Evolutionary conservation across 2,797 vertebrate genomes (phyloP).

Genomic region (Helarctos malayanus): DNA sequence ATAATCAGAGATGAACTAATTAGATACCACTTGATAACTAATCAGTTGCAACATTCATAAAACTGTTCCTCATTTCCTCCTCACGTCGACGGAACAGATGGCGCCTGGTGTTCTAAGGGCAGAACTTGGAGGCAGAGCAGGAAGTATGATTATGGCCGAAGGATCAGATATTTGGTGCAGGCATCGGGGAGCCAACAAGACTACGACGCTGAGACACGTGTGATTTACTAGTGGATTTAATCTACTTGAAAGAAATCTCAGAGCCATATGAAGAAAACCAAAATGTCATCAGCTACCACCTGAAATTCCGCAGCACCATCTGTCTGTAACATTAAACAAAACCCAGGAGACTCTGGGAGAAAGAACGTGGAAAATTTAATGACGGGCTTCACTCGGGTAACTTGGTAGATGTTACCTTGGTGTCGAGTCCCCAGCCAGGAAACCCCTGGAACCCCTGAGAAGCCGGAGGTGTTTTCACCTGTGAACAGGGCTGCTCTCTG

Average conservation of each 20-base stretch:
- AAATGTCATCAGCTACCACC: constrained; percentile 83
- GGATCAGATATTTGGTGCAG: constrained; percentile 71
- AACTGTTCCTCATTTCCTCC: constrained; percentile 63
- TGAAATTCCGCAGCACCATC: constrained; percentile 87
- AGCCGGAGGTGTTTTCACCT: background rate
- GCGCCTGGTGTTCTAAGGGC: constrained; percentile 56
- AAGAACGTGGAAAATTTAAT: constrained; percentile 82
- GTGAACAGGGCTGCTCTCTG: fast-evolving
- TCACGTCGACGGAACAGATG: constrained; percentile 79
- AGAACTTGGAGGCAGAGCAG: constrained; percentile 53
- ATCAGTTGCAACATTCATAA: constrained; percentile 68
- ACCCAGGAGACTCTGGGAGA: constrained; percentile 74
- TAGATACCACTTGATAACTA: constrained; percentile 75
- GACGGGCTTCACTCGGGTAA: constrained; percentile 84
- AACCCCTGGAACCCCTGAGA: background rate
- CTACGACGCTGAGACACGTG: constrained; percentile 55
- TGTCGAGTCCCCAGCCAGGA: constrained; percentile 66
- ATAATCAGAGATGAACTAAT: constrained; percentile 72
- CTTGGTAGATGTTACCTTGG: constrained; percentile 79
- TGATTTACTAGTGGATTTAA: constrained; percentile 86
- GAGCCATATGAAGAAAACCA: constrained; percentile 75
- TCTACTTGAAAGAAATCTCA: constrained; percentile 84
- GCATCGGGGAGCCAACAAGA: constrained; percentile 68
- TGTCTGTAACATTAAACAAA: constrained; percentile 86
- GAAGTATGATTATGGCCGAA: constrained; percentile 63